These are phyloP conservation scores for Zaprionus vittiger DNA, from an alignment of 1,140 invertebrate species.

Conservation along the genomic window DNA sequence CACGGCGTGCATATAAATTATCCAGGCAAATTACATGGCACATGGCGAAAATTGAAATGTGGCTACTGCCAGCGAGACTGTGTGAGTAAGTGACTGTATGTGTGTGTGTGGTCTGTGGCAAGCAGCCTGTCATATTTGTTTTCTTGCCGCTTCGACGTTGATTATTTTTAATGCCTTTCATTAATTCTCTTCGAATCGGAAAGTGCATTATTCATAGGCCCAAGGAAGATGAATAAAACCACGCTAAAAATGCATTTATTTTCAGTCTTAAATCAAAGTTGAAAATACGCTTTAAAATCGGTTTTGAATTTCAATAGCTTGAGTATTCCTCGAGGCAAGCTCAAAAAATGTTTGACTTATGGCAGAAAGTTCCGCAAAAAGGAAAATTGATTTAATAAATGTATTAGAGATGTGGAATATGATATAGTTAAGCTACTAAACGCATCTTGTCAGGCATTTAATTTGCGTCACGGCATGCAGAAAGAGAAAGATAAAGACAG, in stretches of 20 bases:
- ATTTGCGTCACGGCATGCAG: slow-evolving; percentile 2
- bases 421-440: slow-evolving; percentile 7
- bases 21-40: slow-evolving; percentile 76
- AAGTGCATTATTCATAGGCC: slow-evolving; percentile 33
- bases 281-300: neutral
- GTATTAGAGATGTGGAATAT: neutral
- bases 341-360: neutral
- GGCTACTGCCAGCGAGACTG: slow-evolving; percentile 25
- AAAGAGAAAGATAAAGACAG: neutral
- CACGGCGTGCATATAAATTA: slow-evolving; percentile 78
- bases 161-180: slow-evolving; percentile 78
- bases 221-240: neutral
- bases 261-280: neutral
- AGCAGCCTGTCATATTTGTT: slow-evolving; percentile 59
- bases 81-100: slow-evolving; percentile 17
- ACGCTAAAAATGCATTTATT: neutral
- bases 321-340: neutral
- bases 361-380: neutral
- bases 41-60: slow-evolving; percentile 74
- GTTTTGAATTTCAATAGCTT: neutral
- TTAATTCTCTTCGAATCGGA: slow-evolving; percentile 69
- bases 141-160: slow-evolving; percentile 53
- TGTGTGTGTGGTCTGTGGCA: slow-evolving; percentile 10
- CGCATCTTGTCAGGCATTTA: neutral
- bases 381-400: slow-evolving; percentile 10